A percentile compares a stretch with the other conserved stretches of the same genome.
phyloP scores from a whole-genome alignment of 2,113 vertebrate genomes.

The Megaptera novaeangliae region DNA sequence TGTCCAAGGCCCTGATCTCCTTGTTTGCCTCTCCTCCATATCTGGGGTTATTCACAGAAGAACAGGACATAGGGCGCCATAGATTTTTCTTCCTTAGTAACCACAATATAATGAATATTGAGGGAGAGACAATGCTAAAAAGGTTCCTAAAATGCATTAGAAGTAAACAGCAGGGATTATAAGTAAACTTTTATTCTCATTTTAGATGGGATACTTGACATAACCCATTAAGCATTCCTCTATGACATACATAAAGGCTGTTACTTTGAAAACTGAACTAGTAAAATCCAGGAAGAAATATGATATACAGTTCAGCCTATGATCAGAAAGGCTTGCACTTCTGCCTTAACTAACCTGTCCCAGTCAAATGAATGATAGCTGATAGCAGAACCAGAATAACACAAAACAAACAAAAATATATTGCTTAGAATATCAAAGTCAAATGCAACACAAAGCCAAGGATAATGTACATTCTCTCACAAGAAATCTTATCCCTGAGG shows the following conservation, averaged over 20 bases:
- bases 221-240: neutral
- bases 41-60: neutral
- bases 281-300: neutral
- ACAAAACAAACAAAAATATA: neutral
- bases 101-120: neutral
- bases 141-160: neutral
- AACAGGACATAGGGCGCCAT: neutral
- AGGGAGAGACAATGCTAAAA: slow-evolving; percentile 26
- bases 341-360: neutral
- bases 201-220: neutral
- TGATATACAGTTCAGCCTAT: neutral
- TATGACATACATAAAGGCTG: neutral
- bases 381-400: neutral
- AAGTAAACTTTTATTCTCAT: neutral
- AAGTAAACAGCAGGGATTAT: neutral
- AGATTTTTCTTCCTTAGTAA: neutral
- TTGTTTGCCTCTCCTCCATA: neutral
- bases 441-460: neutral
- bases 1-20: neutral
- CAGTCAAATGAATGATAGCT: neutral
- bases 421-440: neutral
- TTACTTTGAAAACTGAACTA: neutral
- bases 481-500: neutral
- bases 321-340: neutral
- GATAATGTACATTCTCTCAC: neutral